Base-by-base conservation (phyloP, 2,113 vertebrate genomes). In the Cairina moschata region DNA sequence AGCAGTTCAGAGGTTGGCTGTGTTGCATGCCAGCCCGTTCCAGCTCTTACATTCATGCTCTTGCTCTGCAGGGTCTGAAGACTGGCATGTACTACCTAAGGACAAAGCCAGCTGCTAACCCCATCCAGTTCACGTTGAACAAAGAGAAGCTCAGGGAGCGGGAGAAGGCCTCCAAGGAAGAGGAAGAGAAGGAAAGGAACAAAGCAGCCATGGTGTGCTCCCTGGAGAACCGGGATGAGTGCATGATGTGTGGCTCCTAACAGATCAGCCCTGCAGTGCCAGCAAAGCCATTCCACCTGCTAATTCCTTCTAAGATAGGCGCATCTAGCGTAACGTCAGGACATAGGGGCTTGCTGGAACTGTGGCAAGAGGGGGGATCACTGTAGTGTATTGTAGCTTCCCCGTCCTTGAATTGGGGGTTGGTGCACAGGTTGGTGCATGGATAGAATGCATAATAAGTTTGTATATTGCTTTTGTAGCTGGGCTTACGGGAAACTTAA, bases 1-100 rank as follows among this genome's bases (percentile, higher is more conserved):
- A 5, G 44, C 32, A 6, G 32, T 8, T 22, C 14, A 2, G 54
- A 14, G 9, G 26, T 14, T 15, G 59, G 34, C 59, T 60, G 22
- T 8, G 0, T 15, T 8, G 7, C 21, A 48, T 29, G 12, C 50
- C 13, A 10, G 38, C 29, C 17, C 56, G 1, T 14, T 3, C 18
- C 26, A 23, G 28, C 38, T 65, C 28, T 74, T 16, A n/a, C 22
- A 3, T 28, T 17, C 6, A 0, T 0, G 3, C 28, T 17, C 34
- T 31, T 13, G 6, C 18, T 71, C 80, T 3, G 9, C 97, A 99
- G 99, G 99, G 99, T 32, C 98, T 99, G 81, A 99, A 99, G 98
- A 99, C 99, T 0, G 99, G 99, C 32, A 99, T 99, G 99, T 99
- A 99, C 97, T 99, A 99, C 42, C 98, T 99, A 29, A 93, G 99